These are phyloP conservation scores for Protosalanx chinensis DNA, from an alignment of 2,797 vertebrate genomes.

Conservation along the genomic window DNA sequence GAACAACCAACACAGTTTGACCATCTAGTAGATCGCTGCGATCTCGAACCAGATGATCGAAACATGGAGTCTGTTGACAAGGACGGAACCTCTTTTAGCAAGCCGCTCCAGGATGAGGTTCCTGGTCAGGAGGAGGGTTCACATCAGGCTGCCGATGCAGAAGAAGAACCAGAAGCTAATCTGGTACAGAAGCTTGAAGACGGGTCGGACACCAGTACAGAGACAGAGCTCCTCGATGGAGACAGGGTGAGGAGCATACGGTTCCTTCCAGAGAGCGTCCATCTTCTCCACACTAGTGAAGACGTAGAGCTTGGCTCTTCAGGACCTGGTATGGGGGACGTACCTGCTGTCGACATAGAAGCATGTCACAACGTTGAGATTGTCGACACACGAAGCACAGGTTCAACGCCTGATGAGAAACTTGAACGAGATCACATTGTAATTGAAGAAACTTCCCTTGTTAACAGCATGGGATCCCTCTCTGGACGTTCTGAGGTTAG, in stretches of 20 bases:
- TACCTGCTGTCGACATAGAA: neutral
- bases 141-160: neutral
- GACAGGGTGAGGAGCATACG: neutral
- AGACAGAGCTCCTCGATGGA: neutral
- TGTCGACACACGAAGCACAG: neutral
- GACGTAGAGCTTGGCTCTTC: neutral
- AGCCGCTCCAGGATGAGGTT: neutral
- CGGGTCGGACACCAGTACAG: neutral
- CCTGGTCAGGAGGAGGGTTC: neutral
- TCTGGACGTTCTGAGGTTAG: neutral
- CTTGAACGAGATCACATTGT: accelerated
- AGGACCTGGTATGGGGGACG: neutral
- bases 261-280: neutral
- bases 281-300: neutral
- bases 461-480: neutral
- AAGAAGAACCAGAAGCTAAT: neutral
- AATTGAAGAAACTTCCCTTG: neutral
- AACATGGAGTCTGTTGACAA: neutral
- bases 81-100: neutral
- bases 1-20: neutral
- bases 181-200: neutral
- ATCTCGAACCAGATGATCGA: neutral
- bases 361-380: neutral
- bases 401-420: constrained; percentile 1
- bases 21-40: neutral